Evolutionary conservation across 1,140 invertebrate genomes (phyloP).

Genomic region (Aleiodes sp.): DNA sequence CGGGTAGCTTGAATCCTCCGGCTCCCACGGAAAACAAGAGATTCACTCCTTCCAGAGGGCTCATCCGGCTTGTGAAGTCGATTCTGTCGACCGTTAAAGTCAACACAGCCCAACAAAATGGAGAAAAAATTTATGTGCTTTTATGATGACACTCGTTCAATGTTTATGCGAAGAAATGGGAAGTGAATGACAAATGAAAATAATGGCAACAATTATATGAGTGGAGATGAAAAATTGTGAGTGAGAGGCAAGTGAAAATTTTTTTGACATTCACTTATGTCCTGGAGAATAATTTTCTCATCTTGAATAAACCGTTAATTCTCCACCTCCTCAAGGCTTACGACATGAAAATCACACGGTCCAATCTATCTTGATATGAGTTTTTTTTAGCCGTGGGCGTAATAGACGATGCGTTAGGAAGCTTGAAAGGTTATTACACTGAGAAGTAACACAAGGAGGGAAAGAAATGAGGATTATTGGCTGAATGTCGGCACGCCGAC

Average conservation of each 20-base stretch:
- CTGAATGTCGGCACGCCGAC: no score
- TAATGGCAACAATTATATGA: background rate
- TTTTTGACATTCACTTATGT: slow-evolving; percentile 21
- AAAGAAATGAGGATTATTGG: no score
- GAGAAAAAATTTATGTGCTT: background rate
- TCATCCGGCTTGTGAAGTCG: background rate
- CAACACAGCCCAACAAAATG: background rate
- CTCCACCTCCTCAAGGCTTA: slow-evolving; percentile 2
- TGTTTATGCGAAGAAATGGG: background rate
- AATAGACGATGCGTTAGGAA: slow-evolving; percentile 20
- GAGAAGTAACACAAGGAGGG: no score
- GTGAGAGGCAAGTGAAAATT: background rate
- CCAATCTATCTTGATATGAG: slow-evolving; percentile 21
- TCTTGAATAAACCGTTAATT: slow-evolving; percentile 10
- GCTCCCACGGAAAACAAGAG: slow-evolving; percentile 15
- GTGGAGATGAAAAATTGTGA: background rate
- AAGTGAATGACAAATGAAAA: background rate
- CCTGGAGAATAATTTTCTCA: background rate
- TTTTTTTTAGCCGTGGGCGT: slow-evolving; percentile 1
- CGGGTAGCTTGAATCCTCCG: background rate
- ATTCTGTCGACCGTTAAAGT: slow-evolving; percentile 8
- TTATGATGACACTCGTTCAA: slow-evolving; percentile 10
- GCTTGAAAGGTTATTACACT: no score
- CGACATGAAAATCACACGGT: background rate
- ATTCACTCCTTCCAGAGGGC: background rate